Percentiles rank a stretch among this genome's conserved stretches.
These are phyloP conservation scores for Halictus rubicundus DNA, from an alignment of 1,140 invertebrate species.

Conservation along the genomic window DNA sequence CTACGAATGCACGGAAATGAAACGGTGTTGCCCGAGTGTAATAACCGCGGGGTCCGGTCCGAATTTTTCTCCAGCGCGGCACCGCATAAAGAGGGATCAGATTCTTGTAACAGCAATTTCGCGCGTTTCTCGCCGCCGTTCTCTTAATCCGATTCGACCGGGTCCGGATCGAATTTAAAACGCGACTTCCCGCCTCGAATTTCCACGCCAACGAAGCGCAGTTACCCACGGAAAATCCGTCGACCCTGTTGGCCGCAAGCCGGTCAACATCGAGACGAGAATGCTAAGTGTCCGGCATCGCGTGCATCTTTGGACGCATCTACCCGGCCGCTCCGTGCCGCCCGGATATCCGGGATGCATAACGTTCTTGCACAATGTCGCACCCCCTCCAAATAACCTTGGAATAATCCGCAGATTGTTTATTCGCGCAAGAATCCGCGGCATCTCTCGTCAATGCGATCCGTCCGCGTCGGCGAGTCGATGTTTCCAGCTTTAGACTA, in stretches of 20 bases:
- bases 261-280: slow-evolving; percentile 7
- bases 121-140: no score
- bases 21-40: no score
- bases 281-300: slow-evolving; percentile 25
- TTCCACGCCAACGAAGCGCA: background rate
- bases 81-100: background rate
- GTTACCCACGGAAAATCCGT: slow-evolving; percentile 22
- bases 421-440: background rate
- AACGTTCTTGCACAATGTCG: slow-evolving; percentile 46
- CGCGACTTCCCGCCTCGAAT: background rate
- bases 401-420: slow-evolving; percentile 13
- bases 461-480: background rate
- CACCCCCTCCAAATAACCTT: slow-evolving; percentile 32
- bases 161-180: slow-evolving; percentile 16
- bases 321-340: background rate
- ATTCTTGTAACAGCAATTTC: background rate
- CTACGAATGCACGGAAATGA: no score
- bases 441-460: background rate
- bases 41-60: background rate
- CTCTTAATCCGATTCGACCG: slow-evolving; percentile 46
- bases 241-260: background rate
- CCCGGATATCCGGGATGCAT: slow-evolving; percentile 36
- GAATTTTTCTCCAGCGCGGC: background rate
- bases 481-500: no score
- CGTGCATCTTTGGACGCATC: slow-evolving; percentile 30